Conservation (phyloP, 2,888 invertebrate species). For the Lasioglossum oenotherae region DNA sequence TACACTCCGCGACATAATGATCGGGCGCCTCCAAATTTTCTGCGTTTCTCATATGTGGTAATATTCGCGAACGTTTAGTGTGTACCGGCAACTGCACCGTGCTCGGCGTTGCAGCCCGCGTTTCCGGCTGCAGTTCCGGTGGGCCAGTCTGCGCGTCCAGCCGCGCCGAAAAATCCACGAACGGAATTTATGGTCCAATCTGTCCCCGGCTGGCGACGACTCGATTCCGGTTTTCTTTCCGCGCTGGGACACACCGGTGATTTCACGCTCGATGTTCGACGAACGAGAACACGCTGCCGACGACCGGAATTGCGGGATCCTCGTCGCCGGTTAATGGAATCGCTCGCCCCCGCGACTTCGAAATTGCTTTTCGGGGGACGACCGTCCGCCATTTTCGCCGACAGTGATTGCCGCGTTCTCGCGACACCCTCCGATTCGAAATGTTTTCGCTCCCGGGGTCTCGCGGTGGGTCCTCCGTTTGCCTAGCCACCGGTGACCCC, state of each 20-base stretch:
- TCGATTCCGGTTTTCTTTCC: constrained; percentile 21
- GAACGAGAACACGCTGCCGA: constrained; percentile 6
- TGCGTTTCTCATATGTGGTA: too few species aligned
- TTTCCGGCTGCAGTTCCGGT: constrained; percentile 21
- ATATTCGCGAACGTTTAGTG: too few species aligned
- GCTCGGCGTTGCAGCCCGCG: constrained; percentile 3
- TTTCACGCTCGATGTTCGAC: constrained; percentile 17
- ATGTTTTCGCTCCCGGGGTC: neutral
- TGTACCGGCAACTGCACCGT: neutral
- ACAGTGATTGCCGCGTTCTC: constrained; percentile 1
- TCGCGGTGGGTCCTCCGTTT: neutral
- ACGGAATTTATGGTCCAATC: constrained; percentile 49
- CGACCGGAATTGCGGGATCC: neutral
- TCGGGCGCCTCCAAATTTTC: too few species aligned
- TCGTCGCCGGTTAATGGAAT: constrained; percentile 15
- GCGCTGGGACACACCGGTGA: neutral
- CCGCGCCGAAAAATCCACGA: neutral
- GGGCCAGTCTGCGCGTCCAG: neutral
- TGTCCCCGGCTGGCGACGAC: constrained; percentile 32
- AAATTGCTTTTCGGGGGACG: neutral
- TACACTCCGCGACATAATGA: too few species aligned
- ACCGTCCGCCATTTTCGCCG: neutral
- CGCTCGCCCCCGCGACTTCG: neutral
- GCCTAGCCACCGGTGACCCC: neutral
- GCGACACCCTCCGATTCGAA: neutral